Conservation (phyloP, 2,888 invertebrate genomes). For the Melieria crassipennis region DNA sequence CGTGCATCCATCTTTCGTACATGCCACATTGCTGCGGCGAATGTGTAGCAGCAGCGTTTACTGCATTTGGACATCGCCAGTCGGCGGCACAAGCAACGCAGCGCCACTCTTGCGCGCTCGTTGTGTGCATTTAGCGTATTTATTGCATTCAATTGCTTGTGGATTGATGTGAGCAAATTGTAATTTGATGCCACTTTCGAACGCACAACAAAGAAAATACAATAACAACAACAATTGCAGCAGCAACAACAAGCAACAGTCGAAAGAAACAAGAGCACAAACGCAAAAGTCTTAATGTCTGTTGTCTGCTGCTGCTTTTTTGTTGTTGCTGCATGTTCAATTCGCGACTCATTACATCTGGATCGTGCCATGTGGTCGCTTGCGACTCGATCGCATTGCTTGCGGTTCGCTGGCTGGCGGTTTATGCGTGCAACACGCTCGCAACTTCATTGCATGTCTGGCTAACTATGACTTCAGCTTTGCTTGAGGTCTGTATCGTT, state of each 20-base stretch:
- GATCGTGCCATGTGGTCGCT: constrained; percentile 33
- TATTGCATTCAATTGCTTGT: background rate
- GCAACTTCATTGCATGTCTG: too few relatives aligned
- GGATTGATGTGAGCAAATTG: constrained; percentile 19
- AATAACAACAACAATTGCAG: background rate
- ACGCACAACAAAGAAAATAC: constrained; percentile 27
- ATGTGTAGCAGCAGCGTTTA: constrained; percentile 26
- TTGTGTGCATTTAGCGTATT: too few relatives aligned
- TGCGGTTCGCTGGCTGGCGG: too few relatives aligned
- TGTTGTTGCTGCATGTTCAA: constrained; percentile 32
- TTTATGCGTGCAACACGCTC: too few relatives aligned
- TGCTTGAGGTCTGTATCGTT: background rate
- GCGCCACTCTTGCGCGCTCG: too few relatives aligned
- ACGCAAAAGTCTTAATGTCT: constrained; percentile 15
- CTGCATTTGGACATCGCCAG: background rate
- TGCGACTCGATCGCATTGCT: background rate
- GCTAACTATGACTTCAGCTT: background rate
- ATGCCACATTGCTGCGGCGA: background rate
- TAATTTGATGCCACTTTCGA: constrained; percentile 47
- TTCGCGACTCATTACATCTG: constrained; percentile 48
- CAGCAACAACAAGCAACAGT: constrained; percentile 2
- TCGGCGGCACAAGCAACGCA: too few relatives aligned
- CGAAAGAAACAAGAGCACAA: constrained; percentile 5
- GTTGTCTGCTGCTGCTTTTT: constrained; percentile 11
- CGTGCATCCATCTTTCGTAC: background rate